phyloP scores from a whole-genome alignment of 2,888 invertebrate species.

The Opisthograptis luteolata region DNA sequence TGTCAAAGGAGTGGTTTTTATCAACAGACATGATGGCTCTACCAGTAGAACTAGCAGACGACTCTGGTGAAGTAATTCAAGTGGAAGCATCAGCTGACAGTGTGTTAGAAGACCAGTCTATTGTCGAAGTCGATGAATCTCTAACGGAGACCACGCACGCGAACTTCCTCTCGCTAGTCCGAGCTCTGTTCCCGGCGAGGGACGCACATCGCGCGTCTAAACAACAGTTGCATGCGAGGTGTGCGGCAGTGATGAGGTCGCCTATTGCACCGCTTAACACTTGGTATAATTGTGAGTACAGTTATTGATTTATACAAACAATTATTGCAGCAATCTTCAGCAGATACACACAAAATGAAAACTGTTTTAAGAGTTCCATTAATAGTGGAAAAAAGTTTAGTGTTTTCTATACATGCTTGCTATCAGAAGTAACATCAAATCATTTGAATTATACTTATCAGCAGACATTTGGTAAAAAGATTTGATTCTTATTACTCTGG shows the following conservation, averaged over 20 bases:
- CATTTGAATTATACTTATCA: not conserved
- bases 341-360: too few relatives aligned
- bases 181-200: constrained; percentile 94
- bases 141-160: constrained; percentile 92
- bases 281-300: constrained; percentile 87
- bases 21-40: constrained; percentile 89
- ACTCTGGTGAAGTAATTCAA: constrained; percentile 66
- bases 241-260: constrained; percentile 90
- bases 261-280: constrained; percentile 92
- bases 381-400: too few relatives aligned
- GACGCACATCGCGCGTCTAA: constrained; percentile 93
- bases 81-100: constrained; percentile 55
- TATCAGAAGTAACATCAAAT: too few relatives aligned
- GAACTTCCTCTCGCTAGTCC: constrained; percentile 93
- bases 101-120: constrained; percentile 34
- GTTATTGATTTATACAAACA: too few relatives aligned
- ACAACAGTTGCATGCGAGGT: constrained; percentile 88
- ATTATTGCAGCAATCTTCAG: too few relatives aligned
- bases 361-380: too few relatives aligned
- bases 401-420: too few relatives aligned
- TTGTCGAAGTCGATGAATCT: constrained; percentile 62
- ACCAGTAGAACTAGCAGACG: constrained; percentile 89
- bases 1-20: too few relatives aligned
- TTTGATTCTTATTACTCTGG: too few relatives aligned
- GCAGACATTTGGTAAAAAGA: too few relatives aligned